A percentile compares a stretch with the other conserved stretches of the same genome.
These are phyloP conservation scores for Andricus curvator DNA, from an alignment of 2,888 invertebrate species.

Conservation along the genomic window DNA sequence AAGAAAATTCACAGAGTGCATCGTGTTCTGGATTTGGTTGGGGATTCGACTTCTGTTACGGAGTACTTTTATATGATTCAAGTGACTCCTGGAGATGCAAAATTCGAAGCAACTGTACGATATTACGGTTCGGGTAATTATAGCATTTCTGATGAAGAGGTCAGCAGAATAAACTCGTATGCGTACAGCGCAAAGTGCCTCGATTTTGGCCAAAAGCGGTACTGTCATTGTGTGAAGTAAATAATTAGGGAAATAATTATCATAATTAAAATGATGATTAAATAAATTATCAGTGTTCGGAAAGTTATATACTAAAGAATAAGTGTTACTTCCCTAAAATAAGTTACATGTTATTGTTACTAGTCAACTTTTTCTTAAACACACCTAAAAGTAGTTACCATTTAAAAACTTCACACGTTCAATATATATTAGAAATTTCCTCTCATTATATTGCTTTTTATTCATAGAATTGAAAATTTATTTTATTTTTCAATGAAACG, in stretches of 20 bases:
- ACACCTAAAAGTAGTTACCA: no score
- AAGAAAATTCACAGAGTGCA: conserved; percentile 80
- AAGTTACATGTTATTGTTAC: no score
- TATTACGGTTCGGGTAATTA: conserved; percentile 67
- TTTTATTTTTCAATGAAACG: no score
- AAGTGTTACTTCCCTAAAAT: no score
- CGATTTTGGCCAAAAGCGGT: conserved; percentile 70
- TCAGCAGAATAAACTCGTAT: conserved; percentile 72
- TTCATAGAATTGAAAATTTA: no score
- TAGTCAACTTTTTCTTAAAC: no score
- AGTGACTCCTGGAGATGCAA: conserved; percentile 84
- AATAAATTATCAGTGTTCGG: not conserved
- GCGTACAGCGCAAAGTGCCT: conserved; percentile 69
- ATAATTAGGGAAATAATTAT: not conserved
- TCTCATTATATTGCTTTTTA: no score
- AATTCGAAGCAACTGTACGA: conserved; percentile 86
- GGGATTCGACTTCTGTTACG: conserved; percentile 27
- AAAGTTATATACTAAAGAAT: no score
- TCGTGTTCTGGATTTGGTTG: conserved; percentile 78
- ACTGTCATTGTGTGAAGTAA: conserved; percentile 69
- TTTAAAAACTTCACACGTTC: no score
- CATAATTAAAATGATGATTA: not conserved
- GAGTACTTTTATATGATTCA: conserved; percentile 85
- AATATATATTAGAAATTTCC: no score
- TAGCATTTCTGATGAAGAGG: conserved; percentile 69